Conservation (phyloP, 2,113 vertebrate genomes). For the cat (Felis catus) region F.catus_Fca126_mat1.0 CM031428.1:49157001-49157500, state of each 20-base stretch:
- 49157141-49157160: accelerated
- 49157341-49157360: not conserved
- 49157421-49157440: not conserved
- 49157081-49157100: not conserved
- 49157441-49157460: not conserved
- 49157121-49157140: not conserved
- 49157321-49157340: not conserved
- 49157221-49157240: not conserved
- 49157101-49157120: accelerated
- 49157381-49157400: not conserved
- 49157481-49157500: not conserved
- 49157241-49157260: not conserved
- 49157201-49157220: not conserved
- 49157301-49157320: not conserved
- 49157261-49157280: not conserved
- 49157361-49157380: not conserved
- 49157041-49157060: not conserved
- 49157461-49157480: not conserved
- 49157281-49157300: not conserved
- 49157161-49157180: not conserved
- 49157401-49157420: not conserved
- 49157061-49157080: not conserved
- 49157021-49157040: conserved; percentile 14
- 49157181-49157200: not conserved
- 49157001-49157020: conserved; percentile 2